A percentile compares a stretch with the other conserved stretches of the same genome.
Conservation (phyloP, 2,888 invertebrate genomes). For the Euspilapteryx auroguttella region DNA sequence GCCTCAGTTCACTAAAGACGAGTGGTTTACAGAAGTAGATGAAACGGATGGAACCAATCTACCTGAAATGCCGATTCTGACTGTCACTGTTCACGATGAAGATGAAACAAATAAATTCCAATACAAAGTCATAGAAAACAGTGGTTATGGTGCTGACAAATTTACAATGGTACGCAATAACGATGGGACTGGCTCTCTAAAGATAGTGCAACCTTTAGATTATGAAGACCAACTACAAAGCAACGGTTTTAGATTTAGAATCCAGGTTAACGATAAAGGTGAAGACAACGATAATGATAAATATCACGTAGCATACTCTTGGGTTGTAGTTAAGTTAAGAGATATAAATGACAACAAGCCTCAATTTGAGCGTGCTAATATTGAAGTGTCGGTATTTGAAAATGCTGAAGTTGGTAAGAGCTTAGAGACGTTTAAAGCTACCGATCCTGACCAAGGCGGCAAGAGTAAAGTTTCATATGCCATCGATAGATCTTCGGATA, state of each 20-base stretch:
- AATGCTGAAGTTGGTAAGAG: slow-evolving; percentile 90
- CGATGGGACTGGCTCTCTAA: slow-evolving; percentile 92
- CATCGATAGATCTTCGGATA: slow-evolving; percentile 89
- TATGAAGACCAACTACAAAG: slow-evolving; percentile 94
- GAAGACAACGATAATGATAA: slow-evolving; percentile 96
- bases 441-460: slow-evolving; percentile 94
- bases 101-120: slow-evolving; percentile 97
- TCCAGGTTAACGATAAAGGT: slow-evolving; percentile 93
- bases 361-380: slow-evolving; percentile 89
- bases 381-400: slow-evolving; percentile 89
- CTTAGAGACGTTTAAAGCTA: slow-evolving; percentile 91
- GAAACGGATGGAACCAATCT: slow-evolving; percentile 91
- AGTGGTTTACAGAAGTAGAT: slow-evolving; percentile 95
- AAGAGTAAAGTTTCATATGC: slow-evolving; percentile 90
- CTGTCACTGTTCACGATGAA: slow-evolving; percentile 93
- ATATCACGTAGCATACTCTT: slow-evolving; percentile 94
- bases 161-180: slow-evolving; percentile 97
- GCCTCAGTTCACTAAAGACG: slow-evolving; percentile 94
- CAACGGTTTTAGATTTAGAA: slow-evolving; percentile 92
- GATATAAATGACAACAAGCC: slow-evolving; percentile 99
- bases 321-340: slow-evolving; percentile 89
- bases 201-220: slow-evolving; percentile 93
- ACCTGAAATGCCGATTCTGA: slow-evolving; percentile 92
- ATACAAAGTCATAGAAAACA: slow-evolving; percentile 92
- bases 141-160: slow-evolving; percentile 93